Percentiles rank a stretch among this genome's conserved stretches.
Evolutionary conservation across 30 jellyfish, hydroid and myxozoan species (phyloP).

Genomic region (Aurelia aurita): DNA sequence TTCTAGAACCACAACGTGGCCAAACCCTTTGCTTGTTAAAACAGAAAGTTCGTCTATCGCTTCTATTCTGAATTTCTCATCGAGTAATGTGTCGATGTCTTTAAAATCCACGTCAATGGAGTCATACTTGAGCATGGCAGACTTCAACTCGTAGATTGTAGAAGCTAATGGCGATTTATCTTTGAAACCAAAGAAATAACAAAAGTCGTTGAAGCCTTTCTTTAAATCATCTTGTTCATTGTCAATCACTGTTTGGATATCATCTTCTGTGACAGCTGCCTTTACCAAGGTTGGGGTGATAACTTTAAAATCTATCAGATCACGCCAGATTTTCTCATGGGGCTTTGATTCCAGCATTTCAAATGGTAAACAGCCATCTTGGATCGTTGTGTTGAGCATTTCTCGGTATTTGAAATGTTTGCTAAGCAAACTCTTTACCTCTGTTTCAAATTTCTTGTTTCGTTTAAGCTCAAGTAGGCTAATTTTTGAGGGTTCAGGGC

Average conservation of each 20-base stretch:
- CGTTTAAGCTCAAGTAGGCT: not conserved
- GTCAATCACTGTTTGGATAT: conserved; percentile 8
- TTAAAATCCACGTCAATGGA: conserved; percentile 18
- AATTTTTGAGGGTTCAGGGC: not conserved
- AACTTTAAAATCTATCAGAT: conserved; percentile 14
- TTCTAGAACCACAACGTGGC: not conserved
- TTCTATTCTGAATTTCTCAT: not conserved
- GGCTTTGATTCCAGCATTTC: conserved; percentile 17
- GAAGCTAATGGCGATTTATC: not conserved
- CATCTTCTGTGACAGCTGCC: not conserved
- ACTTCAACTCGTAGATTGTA: not conserved
- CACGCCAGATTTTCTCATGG: conserved; percentile 31
- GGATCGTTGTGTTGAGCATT: not conserved
- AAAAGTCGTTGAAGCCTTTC: not conserved
- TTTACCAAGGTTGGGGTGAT: not conserved
- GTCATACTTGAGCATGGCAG: not conserved
- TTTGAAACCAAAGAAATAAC: conserved; percentile 9
- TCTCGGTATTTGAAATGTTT: conserved; percentile 16
- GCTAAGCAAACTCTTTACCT: conserved; percentile 1
- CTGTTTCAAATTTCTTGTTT: conserved; percentile 18
- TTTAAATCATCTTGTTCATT: not conserved
- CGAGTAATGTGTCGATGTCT: conserved; percentile 7
- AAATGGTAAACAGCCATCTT: conserved; percentile 12
- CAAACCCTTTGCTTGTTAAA: conserved; percentile 3
- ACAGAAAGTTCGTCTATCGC: not conserved